Conservation (phyloP, 2,888 invertebrate genomes). For the Heliconius hortense region DNA sequence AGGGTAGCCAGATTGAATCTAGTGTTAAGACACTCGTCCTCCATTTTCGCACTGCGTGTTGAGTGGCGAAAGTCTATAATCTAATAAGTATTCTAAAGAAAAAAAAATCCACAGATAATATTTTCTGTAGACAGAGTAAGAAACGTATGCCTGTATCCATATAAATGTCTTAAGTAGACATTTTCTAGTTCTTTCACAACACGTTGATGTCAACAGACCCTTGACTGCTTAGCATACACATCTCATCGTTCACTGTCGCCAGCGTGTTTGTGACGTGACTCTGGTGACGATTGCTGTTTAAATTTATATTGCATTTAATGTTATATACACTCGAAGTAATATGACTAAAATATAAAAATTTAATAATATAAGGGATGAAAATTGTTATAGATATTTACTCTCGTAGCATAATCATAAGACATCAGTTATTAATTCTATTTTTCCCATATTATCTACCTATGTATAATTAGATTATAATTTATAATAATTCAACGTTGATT, state of each 20-base stretch:
- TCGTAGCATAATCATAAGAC: too few relatives aligned
- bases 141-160: neutral
- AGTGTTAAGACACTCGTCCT: too few relatives aligned
- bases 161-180: slow-evolving; percentile 26
- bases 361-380: neutral
- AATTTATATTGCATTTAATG: neutral
- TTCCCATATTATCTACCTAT: too few relatives aligned
- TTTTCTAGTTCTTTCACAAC: slow-evolving; percentile 50
- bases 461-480: too few relatives aligned
- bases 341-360: neutral
- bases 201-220: slow-evolving; percentile 60
- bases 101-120: neutral
- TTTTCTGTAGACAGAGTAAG: neutral
- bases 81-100: neutral
- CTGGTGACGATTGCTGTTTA: slow-evolving; percentile 44
- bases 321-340: neutral
- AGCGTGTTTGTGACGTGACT: slow-evolving; percentile 38
- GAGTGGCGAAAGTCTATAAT: too few relatives aligned
- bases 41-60: too few relatives aligned
- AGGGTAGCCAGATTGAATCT: too few relatives aligned
- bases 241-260: slow-evolving; percentile 58
- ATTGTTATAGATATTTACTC: neutral
- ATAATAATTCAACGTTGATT: too few relatives aligned
- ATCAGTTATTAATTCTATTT: too few relatives aligned
- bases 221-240: slow-evolving; percentile 66